Conservation (phyloP, 2,797 vertebrate species). For the Pipistrellus pipistrellus region DNA sequence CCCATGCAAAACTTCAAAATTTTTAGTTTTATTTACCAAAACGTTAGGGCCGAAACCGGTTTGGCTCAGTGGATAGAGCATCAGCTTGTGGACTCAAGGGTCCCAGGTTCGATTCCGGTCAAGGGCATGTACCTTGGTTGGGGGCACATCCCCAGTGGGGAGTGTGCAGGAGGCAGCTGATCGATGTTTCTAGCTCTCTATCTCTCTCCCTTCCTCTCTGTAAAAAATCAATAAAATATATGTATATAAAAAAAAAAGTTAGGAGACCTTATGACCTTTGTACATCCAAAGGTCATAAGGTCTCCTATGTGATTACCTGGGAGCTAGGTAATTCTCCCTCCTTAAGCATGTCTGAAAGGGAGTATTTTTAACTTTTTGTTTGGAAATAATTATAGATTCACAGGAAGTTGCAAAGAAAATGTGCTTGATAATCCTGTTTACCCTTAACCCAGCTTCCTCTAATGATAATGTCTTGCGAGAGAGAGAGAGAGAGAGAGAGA, state of each 20-base stretch:
- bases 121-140: no score
- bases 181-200: no score
- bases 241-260: neutral
- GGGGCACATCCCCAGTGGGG: no score
- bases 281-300: neutral
- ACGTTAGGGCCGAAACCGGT: neutral
- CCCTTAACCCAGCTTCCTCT: neutral
- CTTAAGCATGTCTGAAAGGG: neutral
- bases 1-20: neutral
- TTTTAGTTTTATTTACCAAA: neutral
- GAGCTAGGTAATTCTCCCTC: neutral
- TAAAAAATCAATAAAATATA: no score
- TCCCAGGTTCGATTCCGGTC: no score
- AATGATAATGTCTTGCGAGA: neutral
- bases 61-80: no score
- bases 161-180: no score
- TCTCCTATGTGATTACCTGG: neutral
- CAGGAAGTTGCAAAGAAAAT: slow-evolving; percentile 12
- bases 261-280: neutral
- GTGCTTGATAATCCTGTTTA: neutral
- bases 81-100: no score
- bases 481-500: no score
- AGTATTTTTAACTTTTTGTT: neutral
- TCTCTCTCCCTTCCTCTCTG: no score
- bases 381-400: slow-evolving; percentile 5